Evolutionary conservation across 2,113 vertebrate genomes (phyloP).

Genomic region (Eudyptes chrysolophus): DNA sequence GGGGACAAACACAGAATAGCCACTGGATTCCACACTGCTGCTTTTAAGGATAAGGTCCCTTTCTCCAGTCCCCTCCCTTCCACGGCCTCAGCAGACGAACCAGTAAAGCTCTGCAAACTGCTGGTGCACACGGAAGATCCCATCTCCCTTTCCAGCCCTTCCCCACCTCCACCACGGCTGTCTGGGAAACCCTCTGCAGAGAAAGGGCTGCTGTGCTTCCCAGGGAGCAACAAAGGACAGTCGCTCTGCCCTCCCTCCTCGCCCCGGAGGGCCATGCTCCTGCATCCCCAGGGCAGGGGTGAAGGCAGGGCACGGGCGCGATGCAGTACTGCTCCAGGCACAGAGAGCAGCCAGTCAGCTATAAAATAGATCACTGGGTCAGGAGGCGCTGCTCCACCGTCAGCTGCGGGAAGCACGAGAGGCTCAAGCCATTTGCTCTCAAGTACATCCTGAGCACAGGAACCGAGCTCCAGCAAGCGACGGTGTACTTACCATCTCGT

Average conservation of each 20-base stretch:
- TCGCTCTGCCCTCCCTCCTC: background rate
- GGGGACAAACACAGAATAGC: background rate
- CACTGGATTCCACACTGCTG: background rate
- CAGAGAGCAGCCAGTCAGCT: background rate
- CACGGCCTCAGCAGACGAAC: background rate
- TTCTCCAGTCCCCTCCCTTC: background rate
- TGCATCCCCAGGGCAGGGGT: background rate
- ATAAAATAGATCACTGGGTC: background rate
- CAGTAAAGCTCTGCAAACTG: background rate
- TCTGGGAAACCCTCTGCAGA: background rate
- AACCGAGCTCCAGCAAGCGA: background rate
- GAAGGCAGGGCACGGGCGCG: fast-evolving
- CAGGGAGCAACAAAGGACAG: fast-evolving
- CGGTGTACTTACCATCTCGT: slow-evolving; percentile 87
- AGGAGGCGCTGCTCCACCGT: fast-evolving
- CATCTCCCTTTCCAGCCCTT: background rate
- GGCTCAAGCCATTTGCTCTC: background rate
- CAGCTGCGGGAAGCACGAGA: background rate
- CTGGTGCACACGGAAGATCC: background rate
- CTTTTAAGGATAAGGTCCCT: background rate
- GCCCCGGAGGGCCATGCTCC: fast-evolving
- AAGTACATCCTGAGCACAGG: background rate
- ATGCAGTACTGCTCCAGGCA: background rate
- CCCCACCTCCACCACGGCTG: background rate
- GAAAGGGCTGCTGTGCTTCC: background rate